These are phyloP conservation scores for Dermochelys coriacea DNA, from an alignment of 2,797 vertebrate genomes.

Conservation along the genomic window DNA sequence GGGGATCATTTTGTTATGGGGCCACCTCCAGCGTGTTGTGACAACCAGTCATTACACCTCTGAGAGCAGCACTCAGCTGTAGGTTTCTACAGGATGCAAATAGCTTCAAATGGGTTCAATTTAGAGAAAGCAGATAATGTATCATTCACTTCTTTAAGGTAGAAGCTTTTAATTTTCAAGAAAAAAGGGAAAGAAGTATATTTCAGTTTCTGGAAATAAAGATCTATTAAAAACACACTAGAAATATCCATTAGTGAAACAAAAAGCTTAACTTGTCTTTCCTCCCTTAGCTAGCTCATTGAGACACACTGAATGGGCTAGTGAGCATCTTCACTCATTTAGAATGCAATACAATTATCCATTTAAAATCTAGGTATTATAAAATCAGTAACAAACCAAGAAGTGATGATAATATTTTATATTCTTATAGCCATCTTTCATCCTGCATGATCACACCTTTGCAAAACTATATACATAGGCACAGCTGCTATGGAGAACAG, in stretches of 20 bases:
- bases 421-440: slow-evolving; percentile 36
- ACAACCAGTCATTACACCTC: slow-evolving; percentile 99
- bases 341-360: slow-evolving; percentile 59
- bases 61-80: slow-evolving; percentile 96
- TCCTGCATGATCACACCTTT: not conserved
- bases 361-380: slow-evolving; percentile 63
- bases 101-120: slow-evolving; percentile 99
- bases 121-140: slow-evolving; percentile 94
- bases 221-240: slow-evolving; percentile 72
- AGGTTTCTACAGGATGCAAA: slow-evolving; percentile 97
- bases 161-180: slow-evolving; percentile 87
- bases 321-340: slow-evolving; percentile 57
- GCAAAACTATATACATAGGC: not conserved
- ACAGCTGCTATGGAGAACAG: slow-evolving; percentile 1
- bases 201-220: slow-evolving; percentile 73
- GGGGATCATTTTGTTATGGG: slow-evolving; percentile 98
- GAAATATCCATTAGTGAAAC: slow-evolving; percentile 69
- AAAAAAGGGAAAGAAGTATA: slow-evolving; percentile 73
- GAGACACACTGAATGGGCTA: slow-evolving; percentile 49
- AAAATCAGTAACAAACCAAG: slow-evolving; percentile 42
- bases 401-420: slow-evolving; percentile 47
- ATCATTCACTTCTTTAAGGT: slow-evolving; percentile 90
- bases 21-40: slow-evolving; percentile 99
- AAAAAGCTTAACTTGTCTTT: slow-evolving; percentile 73
- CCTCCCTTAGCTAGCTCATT: slow-evolving; percentile 24